phyloP scores from a whole-genome alignment of 2,113 vertebrate genomes.

The Corvus moneduloides region DNA sequence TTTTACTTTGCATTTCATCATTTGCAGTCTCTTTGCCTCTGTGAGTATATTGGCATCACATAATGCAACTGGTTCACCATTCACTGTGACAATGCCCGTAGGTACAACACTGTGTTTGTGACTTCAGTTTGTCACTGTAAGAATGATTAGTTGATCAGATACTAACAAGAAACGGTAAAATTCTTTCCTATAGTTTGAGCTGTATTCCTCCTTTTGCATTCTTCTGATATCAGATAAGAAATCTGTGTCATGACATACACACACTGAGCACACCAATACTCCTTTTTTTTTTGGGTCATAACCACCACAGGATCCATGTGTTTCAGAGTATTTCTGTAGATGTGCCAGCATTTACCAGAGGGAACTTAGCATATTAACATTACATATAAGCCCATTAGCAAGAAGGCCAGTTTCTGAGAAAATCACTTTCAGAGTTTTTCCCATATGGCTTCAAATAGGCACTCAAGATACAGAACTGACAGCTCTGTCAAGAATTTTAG shows the following conservation, averaged over 20 bases:
- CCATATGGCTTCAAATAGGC: slow-evolving; percentile 17
- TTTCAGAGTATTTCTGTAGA: not conserved
- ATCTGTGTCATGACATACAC: fast-evolving
- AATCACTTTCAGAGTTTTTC: not conserved
- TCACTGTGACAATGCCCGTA: not conserved
- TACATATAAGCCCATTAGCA: not conserved
- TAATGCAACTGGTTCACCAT: not conserved
- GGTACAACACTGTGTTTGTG: not conserved
- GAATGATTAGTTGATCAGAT: not conserved
- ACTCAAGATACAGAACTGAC: slow-evolving; percentile 28
- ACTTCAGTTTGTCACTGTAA: not conserved
- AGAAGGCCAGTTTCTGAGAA: not conserved
- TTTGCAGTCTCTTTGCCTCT: not conserved
- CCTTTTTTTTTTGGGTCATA: not conserved
- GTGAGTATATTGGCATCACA: not conserved
- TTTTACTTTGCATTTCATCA: not conserved
- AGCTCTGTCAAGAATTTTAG: slow-evolving; percentile 34
- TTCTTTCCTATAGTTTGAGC: not conserved
- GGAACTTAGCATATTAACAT: not conserved
- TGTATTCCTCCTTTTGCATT: not conserved
- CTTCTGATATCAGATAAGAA: not conserved
- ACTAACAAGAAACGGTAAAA: not conserved
- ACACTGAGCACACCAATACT: not conserved
- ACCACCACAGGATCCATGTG: not conserved
- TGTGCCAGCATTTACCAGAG: not conserved